Conservation (phyloP, 64 coral and sea anemone genomes). For the Platygyra sinensis region DNA sequence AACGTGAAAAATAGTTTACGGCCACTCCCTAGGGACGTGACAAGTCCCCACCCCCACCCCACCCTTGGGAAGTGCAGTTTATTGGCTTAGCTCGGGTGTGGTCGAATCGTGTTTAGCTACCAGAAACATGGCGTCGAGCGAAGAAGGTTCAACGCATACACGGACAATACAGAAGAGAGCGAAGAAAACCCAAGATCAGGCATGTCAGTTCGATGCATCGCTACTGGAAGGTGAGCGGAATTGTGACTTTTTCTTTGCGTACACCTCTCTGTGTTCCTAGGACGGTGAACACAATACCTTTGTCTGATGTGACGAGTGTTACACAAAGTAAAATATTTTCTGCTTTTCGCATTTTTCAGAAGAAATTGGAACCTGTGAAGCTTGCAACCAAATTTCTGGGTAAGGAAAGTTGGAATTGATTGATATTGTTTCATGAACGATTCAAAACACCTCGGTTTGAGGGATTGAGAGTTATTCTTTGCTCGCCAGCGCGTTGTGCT, state of each 20-base stretch:
- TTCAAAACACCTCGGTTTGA: neutral
- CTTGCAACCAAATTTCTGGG: constrained; percentile 87
- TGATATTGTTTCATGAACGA: neutral
- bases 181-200: constrained; percentile 99
- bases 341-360: constrained; percentile 82
- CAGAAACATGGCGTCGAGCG: constrained; percentile 97
- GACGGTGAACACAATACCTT: constrained; percentile 49
- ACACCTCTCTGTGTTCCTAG: constrained; percentile 7
- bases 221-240: constrained; percentile 87
- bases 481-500: neutral
- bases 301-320: constrained; percentile 25
- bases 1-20: neutral
- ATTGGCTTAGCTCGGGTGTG: constrained; percentile 85
- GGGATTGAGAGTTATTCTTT: neutral
- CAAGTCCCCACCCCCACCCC: constrained; percentile 71
- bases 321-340: constrained; percentile 64
- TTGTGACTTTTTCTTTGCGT: neutral
- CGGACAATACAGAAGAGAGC: constrained; percentile 91
- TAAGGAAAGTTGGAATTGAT: constrained; percentile 54
- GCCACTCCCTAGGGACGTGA: constrained; percentile 51
- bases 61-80: constrained; percentile 68
- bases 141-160: constrained; percentile 94
- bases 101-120: constrained; percentile 87
- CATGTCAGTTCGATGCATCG: constrained; percentile 98
- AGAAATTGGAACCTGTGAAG: constrained; percentile 86